Base-by-base conservation (phyloP, 2,113 vertebrate genomes). In the Marmota monax region DNA sequence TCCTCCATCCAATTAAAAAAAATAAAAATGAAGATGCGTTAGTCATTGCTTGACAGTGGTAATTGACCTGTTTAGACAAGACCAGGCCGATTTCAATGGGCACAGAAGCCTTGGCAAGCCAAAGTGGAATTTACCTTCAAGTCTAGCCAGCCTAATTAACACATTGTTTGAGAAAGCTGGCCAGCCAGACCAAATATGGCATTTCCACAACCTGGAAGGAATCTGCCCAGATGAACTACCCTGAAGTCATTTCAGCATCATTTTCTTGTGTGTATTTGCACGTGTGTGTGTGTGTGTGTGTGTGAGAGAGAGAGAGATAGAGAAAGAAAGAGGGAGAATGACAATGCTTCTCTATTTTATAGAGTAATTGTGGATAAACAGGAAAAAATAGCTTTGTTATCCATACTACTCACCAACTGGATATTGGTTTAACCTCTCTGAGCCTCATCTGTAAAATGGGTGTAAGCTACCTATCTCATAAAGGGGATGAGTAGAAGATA, bases 61-160 rank as follows among this genome's bases (percentile, higher is more conserved):
- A 98, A 98, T 90, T 98, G 98, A 96, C 98, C 97, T 97, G 97
- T 97, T 94, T 95, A 97, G 98, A 98, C 98, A 98, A 98, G 98
- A 98, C 82, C 96, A 96, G 97, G 97, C 97, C 96, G 87, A 98
- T 98, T 97, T 93, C 95, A 94, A 74, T 97, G 98, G 78, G 96
- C 96, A 94, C 61, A 0, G 18, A 85, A 92, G 96, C 84, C 48
- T 94, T 98, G 98, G 98, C 98, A 98, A 97, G 95, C 97, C 96
- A 88, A 93, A 88, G 86, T 98, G 98, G 98, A 98, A 98, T 98
- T 97, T 85, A 92, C 93, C 96, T 96, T 98, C 94, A 77, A 0
- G 83, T 97, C 94, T 95, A 97, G 95, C 97, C 98, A 97, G 95
- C 95, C 97, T 97, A 96, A 94, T 98, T 97, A 98, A 98, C 98